Percentiles rank a stretch among this genome's conserved stretches.
phyloP scores from a whole-genome alignment of 2,888 invertebrate species.

The Podotricha telesiphe region DNA sequence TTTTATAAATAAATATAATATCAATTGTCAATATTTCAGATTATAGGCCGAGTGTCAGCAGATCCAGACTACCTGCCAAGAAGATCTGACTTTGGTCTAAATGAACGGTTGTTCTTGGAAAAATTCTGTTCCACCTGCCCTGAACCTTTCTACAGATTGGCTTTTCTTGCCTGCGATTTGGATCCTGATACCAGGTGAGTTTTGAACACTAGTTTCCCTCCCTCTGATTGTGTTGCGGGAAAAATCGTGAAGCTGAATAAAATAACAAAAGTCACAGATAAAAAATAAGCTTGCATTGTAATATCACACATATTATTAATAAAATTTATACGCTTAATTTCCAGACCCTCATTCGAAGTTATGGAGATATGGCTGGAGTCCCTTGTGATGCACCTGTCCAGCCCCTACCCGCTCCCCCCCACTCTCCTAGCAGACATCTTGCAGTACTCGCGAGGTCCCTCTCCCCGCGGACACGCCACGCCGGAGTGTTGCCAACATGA shows the following conservation, averaged over 20 bases:
- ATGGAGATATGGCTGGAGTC: conserved; percentile 95
- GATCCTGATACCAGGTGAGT: conserved; percentile 92
- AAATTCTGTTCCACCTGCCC: conserved; percentile 93
- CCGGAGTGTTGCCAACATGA: conserved; percentile 49
- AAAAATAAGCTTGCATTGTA: too few species aligned
- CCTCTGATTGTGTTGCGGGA: too few species aligned
- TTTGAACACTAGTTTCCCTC: too few species aligned
- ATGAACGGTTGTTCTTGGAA: conserved; percentile 92
- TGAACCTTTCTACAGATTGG: conserved; percentile 93
- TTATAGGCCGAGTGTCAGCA: conserved; percentile 96
- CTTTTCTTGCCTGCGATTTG: conserved; percentile 94
- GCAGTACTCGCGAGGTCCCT: conserved; percentile 83
- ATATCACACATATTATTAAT: too few species aligned
- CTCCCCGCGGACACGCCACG: conserved; percentile 83
- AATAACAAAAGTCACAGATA: too few species aligned
- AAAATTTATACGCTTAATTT: conserved; percentile 47
- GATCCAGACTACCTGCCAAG: conserved; percentile 97
- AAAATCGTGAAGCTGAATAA: too few species aligned
- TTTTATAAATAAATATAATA: not conserved
- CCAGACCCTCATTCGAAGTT: conserved; percentile 94
- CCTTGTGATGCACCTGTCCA: conserved; percentile 88
- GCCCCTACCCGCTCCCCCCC: conserved; percentile 85
- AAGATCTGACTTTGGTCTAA: conserved; percentile 95
- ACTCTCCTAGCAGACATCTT: conserved; percentile 90
- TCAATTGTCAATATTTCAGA: conserved; percentile 74